These are phyloP conservation scores for Varanus komodoensis DNA, from an alignment of 2,113 vertebrate species.

Conservation along the genomic window DNA sequence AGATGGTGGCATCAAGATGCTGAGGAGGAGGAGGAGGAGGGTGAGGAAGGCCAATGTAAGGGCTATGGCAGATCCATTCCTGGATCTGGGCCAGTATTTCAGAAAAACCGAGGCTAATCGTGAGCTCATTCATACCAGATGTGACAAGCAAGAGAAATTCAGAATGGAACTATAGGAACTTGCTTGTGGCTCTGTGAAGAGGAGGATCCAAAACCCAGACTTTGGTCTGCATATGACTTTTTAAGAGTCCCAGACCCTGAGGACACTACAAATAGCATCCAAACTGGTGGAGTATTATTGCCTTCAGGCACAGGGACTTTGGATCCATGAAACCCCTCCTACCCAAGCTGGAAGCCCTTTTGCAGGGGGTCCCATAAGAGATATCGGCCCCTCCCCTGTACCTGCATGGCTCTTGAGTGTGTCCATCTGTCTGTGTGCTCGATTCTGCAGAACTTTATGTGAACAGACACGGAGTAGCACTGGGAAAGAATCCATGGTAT, in stretches of 20 bases:
- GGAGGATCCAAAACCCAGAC: background rate
- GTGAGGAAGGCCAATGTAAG: background rate
- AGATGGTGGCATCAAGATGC: background rate
- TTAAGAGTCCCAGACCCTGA: background rate
- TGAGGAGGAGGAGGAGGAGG: background rate
- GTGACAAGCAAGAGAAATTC: background rate
- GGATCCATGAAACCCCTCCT: background rate
- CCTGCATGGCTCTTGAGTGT: background rate
- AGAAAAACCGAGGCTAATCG: background rate
- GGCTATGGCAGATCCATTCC: background rate
- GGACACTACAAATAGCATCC: background rate
- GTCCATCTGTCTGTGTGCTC: background rate
- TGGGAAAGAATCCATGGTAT: background rate
- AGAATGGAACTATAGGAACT: background rate
- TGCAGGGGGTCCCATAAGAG: background rate
- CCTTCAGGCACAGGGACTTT: fast-evolving
- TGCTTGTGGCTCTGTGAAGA: background rate
- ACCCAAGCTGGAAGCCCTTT: background rate
- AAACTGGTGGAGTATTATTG: background rate
- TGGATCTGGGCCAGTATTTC: background rate
- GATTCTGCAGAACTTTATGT: background rate
- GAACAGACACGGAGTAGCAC: background rate
- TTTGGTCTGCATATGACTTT: background rate
- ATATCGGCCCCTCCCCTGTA: background rate
- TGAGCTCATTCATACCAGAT: background rate